phyloP scores from a whole-genome alignment of 2,113 vertebrate species.

The Nothocercus julius region DNA sequence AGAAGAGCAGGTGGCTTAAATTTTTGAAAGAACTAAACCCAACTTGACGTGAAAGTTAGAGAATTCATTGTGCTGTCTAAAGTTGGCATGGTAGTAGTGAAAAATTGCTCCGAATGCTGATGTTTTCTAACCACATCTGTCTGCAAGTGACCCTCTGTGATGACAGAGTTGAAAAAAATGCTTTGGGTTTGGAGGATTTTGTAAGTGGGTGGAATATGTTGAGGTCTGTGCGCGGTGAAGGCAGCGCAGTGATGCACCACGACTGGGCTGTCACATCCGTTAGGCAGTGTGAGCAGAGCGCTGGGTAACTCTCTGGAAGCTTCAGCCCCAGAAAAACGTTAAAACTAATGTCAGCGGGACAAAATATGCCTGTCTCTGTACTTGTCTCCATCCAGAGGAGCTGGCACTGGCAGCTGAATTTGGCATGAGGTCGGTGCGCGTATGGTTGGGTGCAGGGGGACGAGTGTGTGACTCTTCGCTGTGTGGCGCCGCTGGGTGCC shows the following conservation, averaged over 20 bases:
- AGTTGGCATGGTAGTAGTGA: neutral
- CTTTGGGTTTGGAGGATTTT: neutral
- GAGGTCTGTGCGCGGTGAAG: neutral
- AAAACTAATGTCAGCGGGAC: neutral
- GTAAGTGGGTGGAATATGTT: neutral
- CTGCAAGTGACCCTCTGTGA: constrained; percentile 16
- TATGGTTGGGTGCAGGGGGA: neutral
- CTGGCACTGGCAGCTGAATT: neutral
- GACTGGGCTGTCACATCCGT: constrained; percentile 28
- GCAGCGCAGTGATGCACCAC: rapidly evolving
- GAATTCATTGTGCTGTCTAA: neutral
- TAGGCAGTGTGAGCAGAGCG: neutral
- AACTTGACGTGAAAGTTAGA: neutral
- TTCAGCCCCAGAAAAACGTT: neutral
- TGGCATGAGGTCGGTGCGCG: neutral
- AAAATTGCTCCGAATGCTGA: neutral
- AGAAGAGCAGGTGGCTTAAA: constrained; percentile 6
- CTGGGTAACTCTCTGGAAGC: neutral
- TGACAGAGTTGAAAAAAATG: neutral
- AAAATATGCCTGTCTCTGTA: neutral
- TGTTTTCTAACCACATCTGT: constrained; percentile 51
- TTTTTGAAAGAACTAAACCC: neutral
- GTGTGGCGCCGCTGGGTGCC: neutral
- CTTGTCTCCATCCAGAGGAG: neutral
- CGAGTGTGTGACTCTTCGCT: neutral